Base-by-base conservation (phyloP, 2,888 invertebrate genomes). In the Pterostichus niger region DNA sequence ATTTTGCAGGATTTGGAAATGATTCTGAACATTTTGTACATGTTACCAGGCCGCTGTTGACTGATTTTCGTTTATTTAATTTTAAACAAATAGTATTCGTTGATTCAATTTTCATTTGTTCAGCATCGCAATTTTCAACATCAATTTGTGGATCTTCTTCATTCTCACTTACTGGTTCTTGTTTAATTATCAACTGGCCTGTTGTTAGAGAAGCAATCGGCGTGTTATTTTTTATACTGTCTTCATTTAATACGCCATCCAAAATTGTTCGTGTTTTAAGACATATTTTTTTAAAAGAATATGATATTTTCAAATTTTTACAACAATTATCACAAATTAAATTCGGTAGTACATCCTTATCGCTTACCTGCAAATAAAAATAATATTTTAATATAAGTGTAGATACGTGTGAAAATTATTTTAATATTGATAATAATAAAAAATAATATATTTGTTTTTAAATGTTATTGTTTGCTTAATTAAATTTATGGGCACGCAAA, bases 311-410 rank as follows among this genome's bases (percentile, higher is more conserved):
- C 31, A 76, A 76, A 33, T 76, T 76, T 6, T 76, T 54, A 31
- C 54, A 76, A 76, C 76, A 76, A 52, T 7, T 76, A 0, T 24
- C 76, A n/a, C 76, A 76, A 13, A 76, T 76, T 54, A 76, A 33
- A 52, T 76, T 76, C 52, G 76, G 76, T 0, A 76, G 54, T 10
- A 76, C 54, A 54, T 76, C 33, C 4, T 76, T 33, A 52, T 49
- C 52, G 31, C 10, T 11, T 24, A 52, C 33, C 54, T 76, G 15
- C 11, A 52, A 33, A 33, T 15, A n/a, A 54, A 52, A 24, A 68
- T 35, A n/a, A 17, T 61, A 61, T 10, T 24, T 24, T 24, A 24
- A 24, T 24, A 24, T 24, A 24, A 3, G 24, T 24, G 2, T 24
- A 24, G 24, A 3, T 24, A 24, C 24, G 24, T 24, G 24, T 61